Evolutionary conservation across 2,797 vertebrate genomes (phyloP).

Genomic region (Pitangus sulphuratus): DNA sequence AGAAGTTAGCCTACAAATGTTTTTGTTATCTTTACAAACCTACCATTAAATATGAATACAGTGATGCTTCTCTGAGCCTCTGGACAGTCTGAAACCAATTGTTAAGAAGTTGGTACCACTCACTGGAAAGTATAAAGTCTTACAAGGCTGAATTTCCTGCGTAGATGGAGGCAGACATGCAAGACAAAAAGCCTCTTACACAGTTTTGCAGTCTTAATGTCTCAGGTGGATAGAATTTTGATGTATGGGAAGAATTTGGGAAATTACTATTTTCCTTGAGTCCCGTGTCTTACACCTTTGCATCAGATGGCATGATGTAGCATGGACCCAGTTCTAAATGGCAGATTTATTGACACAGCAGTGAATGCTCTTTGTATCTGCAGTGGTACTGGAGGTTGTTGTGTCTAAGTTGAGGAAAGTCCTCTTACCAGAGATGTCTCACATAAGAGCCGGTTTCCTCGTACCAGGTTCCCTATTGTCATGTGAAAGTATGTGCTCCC

Average conservation of each 20-base stretch:
- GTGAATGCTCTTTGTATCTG: background rate
- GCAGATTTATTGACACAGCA: background rate
- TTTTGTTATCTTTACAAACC: background rate
- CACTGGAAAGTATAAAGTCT: background rate
- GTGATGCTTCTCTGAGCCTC: background rate
- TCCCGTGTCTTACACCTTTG: background rate
- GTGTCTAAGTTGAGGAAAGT: background rate
- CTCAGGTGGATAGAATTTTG: background rate
- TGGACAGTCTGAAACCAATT: background rate
- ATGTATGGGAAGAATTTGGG: background rate
- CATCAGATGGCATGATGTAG: background rate
- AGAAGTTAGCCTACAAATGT: background rate
- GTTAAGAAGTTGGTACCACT: background rate
- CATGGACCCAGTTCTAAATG: background rate
- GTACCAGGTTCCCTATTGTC: conserved; percentile 89
- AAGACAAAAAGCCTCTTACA: background rate
- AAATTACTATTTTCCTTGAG: background rate
- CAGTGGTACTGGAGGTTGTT: background rate
- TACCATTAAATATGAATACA: background rate
- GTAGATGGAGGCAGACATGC: background rate
- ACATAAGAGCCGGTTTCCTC: conserved; percentile 90
- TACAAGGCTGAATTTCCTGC: background rate
- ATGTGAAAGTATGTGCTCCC: conserved; percentile 98
- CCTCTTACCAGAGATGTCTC: conserved; percentile 95
- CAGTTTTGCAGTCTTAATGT: background rate